Percentiles rank a stretch among this genome's conserved stretches.
Conservation (phyloP, 2,113 vertebrate species). For the Neoarius graeffei region DNA sequence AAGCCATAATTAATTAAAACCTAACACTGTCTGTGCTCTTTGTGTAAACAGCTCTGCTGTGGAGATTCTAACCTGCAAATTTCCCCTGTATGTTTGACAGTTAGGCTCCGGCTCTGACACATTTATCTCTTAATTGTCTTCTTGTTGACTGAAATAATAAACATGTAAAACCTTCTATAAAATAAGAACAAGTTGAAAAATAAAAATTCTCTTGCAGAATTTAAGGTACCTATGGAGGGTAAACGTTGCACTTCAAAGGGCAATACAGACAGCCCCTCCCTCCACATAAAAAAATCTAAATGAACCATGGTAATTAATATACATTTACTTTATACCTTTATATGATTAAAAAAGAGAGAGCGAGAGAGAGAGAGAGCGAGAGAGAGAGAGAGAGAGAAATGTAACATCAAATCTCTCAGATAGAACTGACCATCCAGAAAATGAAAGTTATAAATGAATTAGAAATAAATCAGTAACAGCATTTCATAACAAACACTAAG, state of each 20-base stretch:
- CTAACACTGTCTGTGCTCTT: background rate
- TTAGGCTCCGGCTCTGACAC: background rate
- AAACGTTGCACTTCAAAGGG: background rate
- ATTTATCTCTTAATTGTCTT: background rate
- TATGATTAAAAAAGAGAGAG: background rate
- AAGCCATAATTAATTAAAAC: background rate
- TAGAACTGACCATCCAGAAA: background rate
- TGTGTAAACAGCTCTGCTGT: background rate
- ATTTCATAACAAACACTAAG: background rate
- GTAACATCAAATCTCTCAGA: background rate
- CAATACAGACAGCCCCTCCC: background rate
- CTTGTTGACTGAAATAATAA: background rate
- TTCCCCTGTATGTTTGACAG: background rate
- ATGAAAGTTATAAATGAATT: too few species aligned
- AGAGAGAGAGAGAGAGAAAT: background rate
- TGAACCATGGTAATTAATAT: background rate
- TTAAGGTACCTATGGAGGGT: background rate
- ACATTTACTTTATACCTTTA: background rate
- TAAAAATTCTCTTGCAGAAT: background rate
- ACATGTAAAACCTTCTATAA: background rate
- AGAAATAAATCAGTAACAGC: background rate
- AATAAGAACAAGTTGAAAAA: background rate
- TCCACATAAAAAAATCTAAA: background rate
- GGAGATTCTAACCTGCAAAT: slow-evolving; percentile 13
- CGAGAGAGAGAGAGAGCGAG: too few species aligned